Base-by-base conservation (phyloP, 2,888 invertebrate genomes). In the Phengaris arion region DNA sequence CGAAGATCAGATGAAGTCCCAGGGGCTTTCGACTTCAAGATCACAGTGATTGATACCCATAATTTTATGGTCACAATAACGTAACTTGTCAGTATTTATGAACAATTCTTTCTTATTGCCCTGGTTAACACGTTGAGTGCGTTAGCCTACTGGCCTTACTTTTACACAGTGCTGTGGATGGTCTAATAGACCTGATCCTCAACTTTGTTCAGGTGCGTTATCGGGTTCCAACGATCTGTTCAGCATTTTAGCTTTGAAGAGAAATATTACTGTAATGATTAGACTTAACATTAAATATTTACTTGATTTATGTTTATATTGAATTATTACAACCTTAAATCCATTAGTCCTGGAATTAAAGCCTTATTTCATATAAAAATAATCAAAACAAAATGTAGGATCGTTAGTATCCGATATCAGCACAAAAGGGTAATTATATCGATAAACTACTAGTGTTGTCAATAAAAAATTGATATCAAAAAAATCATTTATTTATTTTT, bases 341-440 rank as follows among this genome's bases (percentile, higher is more conserved):
- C 35, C 46, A 68, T 13, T 68, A 68, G 68, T 68, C 46, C 68
- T 68, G 68, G 13, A 68, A 68, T 57, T 69, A 10, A 74, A 59
- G 57, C 57, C 46, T 74, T 55, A 45, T 74, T 55, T 55, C 57
- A 74, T 59, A 74, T 45, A 57, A 45, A 74, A 74, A 59, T 57
- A 74, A 54, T 57, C 74, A 74, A 74, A 45, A 74, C 57, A 74
- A 74, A 46, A 46, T 74, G 55, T 74, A 57, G 74, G 74, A 55
- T 74, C 57, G 74, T 74, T 45, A 74, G 57, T 45, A 74, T 55
- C 74, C 35, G 35, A 74, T 74, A 59, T 59, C 74, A 74, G 74
- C 59, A 74, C 59, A 59, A 59, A 74, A 74, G 46, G 74, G n/a
- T 59, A 59, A 57, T 10, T 68, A 13, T 68, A 22, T 22, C 22